Conservation (phyloP, 2,888 invertebrate genomes). For the Oegoconia quadripuncta region DNA sequence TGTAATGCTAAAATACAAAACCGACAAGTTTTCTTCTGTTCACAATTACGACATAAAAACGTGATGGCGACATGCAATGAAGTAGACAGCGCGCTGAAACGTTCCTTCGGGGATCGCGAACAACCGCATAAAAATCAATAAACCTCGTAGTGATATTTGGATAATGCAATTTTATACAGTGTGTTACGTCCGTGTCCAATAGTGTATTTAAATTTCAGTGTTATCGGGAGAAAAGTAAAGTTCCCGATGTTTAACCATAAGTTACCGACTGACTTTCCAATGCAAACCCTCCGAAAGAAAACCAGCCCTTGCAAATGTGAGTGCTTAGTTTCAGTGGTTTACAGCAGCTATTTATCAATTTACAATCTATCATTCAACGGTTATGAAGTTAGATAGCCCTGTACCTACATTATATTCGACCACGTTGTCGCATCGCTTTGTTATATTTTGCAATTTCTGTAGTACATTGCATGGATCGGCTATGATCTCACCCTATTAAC, state of each 20-base stretch:
- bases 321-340: too few relatives aligned
- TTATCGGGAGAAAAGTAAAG: constrained; percentile 34
- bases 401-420: constrained; percentile 48
- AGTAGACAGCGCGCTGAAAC: constrained; percentile 22
- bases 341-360: constrained; percentile 23
- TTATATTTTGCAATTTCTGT: constrained; percentile 67
- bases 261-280: constrained; percentile 80
- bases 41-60: not conserved
- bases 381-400: constrained; percentile 62
- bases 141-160: constrained; percentile 45
- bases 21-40: not conserved
- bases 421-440: constrained; percentile 60
- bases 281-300: constrained; percentile 96
- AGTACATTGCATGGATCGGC: constrained; percentile 64
- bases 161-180: constrained; percentile 39
- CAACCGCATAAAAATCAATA: constrained; percentile 64
- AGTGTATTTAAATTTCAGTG: constrained; percentile 71
- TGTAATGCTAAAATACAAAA: constrained; percentile 32
- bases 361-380: constrained; percentile 43
- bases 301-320: constrained; percentile 97
- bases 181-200: constrained; percentile 35
- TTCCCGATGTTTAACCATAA: constrained; percentile 78
- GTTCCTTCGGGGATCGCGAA: constrained; percentile 33
- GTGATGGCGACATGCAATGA: constrained; percentile 2
- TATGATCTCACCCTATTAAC: constrained; percentile 48